phyloP scores from a whole-genome alignment of 2,797 vertebrate species.

The Cottoperca gobio region DNA sequence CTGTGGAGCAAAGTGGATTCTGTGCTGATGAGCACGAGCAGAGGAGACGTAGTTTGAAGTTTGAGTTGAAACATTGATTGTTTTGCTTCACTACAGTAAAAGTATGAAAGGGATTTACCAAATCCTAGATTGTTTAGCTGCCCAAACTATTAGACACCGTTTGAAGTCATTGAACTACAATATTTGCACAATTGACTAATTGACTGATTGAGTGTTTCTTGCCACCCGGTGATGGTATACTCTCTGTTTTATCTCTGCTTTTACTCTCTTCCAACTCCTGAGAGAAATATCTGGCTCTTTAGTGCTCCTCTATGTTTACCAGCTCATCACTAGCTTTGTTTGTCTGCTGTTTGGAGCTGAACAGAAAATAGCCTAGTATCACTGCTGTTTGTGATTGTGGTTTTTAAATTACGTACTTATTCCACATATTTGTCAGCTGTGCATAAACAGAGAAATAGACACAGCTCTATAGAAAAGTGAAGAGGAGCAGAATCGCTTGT shows the following conservation, averaged over 20 bases:
- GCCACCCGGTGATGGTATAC: background rate
- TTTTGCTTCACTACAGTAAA: constrained; percentile 10
- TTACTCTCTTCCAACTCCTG: too few relatives aligned
- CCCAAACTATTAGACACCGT: background rate
- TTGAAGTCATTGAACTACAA: background rate
- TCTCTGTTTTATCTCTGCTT: background rate
- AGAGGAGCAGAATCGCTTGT: too few relatives aligned
- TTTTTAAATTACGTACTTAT: too few relatives aligned
- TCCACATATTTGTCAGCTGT: too few relatives aligned
- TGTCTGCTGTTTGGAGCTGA: background rate
- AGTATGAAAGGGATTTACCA: constrained; percentile 23
- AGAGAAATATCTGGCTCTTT: too few relatives aligned
- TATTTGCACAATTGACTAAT: background rate
- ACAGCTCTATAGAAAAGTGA: too few relatives aligned
- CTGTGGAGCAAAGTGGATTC: constrained; percentile 51
- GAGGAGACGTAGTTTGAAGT: constrained; percentile 29
- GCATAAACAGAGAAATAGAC: too few relatives aligned
- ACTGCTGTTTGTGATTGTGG: too few relatives aligned
- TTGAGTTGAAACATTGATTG: constrained; percentile 16
- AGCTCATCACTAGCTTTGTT: background rate
- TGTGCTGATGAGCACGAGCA: constrained; percentile 29
- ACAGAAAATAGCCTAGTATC: too few relatives aligned
- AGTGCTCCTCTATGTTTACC: background rate
- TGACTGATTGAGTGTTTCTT: background rate
- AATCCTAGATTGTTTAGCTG: constrained; percentile 9